phyloP scores from a whole-genome alignment of 2,797 vertebrate species.

The Dromococcyx pavoninus region DNA sequence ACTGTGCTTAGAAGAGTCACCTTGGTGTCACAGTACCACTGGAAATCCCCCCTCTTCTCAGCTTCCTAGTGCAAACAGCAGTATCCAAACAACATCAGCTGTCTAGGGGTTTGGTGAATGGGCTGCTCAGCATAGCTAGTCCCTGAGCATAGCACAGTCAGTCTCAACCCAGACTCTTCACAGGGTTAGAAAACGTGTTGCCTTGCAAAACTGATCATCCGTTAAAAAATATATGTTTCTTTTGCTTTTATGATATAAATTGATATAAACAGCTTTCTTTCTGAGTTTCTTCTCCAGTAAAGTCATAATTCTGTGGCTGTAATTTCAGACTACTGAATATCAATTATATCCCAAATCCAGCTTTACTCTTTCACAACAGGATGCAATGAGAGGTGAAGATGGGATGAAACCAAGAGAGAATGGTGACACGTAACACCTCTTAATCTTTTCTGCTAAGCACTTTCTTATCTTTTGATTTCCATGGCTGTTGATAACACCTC shows the following conservation, averaged over 20 bases:
- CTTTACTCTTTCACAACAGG: not conserved
- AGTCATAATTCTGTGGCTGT: not conserved
- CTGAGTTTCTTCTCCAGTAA: not conserved
- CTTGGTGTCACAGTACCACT: not conserved
- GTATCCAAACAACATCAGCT: accelerated
- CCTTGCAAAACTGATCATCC: conserved; percentile 1
- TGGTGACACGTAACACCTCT: not conserved
- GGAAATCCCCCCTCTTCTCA: not conserved
- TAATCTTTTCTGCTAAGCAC: not conserved
- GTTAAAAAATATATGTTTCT: not conserved
- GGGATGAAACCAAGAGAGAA: not conserved
- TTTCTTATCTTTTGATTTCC: not conserved
- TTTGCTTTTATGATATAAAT: conserved; percentile 1
- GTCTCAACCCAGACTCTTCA: not conserved
- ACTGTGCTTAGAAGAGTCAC: not conserved
- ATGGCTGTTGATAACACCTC: not conserved
- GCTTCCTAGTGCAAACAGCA: not conserved
- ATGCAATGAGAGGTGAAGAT: not conserved
- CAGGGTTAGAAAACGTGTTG: not conserved
- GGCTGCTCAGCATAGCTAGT: not conserved
- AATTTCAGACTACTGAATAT: not conserved
- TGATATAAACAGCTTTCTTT: not conserved
- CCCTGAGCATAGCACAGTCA: accelerated
- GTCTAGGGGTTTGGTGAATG: accelerated
- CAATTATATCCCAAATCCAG: not conserved